Base-by-base conservation (phyloP, 23 tunicate species). In the Diplosoma virens region DNA sequence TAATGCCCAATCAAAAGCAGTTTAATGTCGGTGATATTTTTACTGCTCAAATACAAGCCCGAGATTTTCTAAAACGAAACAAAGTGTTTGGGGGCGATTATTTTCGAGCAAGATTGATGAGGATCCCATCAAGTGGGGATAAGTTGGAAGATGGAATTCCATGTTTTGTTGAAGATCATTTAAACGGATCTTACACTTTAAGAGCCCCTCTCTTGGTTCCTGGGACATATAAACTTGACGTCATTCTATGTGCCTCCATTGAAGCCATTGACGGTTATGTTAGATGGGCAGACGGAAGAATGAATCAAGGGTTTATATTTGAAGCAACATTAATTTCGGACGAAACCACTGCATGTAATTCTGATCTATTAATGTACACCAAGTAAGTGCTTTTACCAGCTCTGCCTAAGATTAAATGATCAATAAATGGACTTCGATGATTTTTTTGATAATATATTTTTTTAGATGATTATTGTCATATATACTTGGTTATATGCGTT, bases 41-140 rank as follows among this genome's bases (percentile, higher is more conserved):
- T 37, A 37, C 3, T 5, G 75, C 75, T 11, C 20, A 25, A 11
- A 35, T 68, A 2, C 21, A 34, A 16, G 75, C 53, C 28, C 16
- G 26, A 37, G 53, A 68, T 21, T 6, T 3, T 18, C 5, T 5
- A 37, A 21, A 9, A 17, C 25, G 25, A 17, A 34, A 2, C 3
- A 68, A 68, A 68, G 16, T 18, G 6, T 68, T 68, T 28, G 75
- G 75, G 2, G 75, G 75, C 9, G 75, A 68, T 68, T 68, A 68
- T 35, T 68, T 68, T 21, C 26, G 75, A 22, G 75, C 23, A 6
- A 34, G 75, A 33, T 25, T 68, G 3, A 68, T 68, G 5, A 35
- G 30, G 16, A 64, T 35, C 27, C 27, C 27, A 9, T 4, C 36
- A 34, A 25, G 30, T 27, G 7, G 6, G 7, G 25, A 54, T 35